Base-by-base conservation (phyloP, 2,888 invertebrate species). In the Teinopalpus imperialis region DNA sequence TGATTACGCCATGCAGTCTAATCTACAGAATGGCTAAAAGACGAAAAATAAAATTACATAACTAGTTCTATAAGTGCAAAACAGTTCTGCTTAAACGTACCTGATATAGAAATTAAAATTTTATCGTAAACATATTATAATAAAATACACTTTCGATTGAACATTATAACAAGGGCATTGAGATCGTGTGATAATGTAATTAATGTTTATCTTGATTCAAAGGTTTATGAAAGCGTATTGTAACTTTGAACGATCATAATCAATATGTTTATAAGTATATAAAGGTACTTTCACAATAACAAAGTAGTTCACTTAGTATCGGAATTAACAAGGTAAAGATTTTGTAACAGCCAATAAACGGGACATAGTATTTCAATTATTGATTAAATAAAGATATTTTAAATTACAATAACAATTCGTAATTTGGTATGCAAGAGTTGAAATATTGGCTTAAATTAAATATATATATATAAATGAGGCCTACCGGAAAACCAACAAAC, bases 141-240 rank as follows among this genome's bases (percentile, higher is more conserved):
- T 14, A 30, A 3, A 20, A 8, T 9, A 26, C 20, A 31, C 10
- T 44, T 20, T 24, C 6, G 16, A 44, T 24, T 31, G 31, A 27
- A 31, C 7, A 29, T 1, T 13, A n/a, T 9, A 41, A 26, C 12
- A 40, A 43, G 26, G 24, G 16, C 12, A 24, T 30, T 8, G 14
- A 34, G 41, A 36, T 20, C 34, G 35, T 26, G 31, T 45, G 46
- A 50, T 51, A 51, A 44, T 26, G 26, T 51, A 57, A 52, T 53
- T 48, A 50, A 52, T 47, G 41, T 48, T 52, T 54, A 58, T 56
- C 56, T 54, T 37, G 48, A 52, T 50, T 48, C 30, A 49, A 43
- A 43, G 43, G 53, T 32, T 48, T 56, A 50, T 41, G 56, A 53
- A 53, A 58, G 53, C 49, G 52, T 52, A 49, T 43, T 48, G 43